Conservation (phyloP, 2,888 invertebrate species). For the Parochlus steinenii region DNA sequence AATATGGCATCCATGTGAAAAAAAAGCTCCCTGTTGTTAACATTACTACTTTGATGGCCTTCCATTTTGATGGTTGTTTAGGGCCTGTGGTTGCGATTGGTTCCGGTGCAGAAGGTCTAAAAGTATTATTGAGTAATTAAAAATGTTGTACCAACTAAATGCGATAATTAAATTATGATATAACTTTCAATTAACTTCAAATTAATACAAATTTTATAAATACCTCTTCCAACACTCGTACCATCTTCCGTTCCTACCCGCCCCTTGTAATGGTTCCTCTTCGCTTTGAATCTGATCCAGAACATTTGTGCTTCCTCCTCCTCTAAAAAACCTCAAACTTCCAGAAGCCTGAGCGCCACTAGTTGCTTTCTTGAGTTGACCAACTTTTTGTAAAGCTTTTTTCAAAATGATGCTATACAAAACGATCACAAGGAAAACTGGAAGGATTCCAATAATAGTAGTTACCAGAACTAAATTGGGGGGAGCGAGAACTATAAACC, state of each 20-base stretch:
- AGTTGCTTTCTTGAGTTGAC: constrained; percentile 30
- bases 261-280: constrained; percentile 4
- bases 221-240: not conserved
- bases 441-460: constrained; percentile 36
- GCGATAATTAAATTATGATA: too few species aligned
- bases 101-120: constrained; percentile 12
- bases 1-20: constrained; percentile 44
- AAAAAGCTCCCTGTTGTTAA: constrained; percentile 43
- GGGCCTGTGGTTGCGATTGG: constrained; percentile 13
- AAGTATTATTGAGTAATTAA: too few species aligned
- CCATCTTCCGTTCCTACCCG: too few species aligned
- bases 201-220: not conserved
- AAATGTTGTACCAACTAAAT: too few species aligned
- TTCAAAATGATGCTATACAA: constrained; percentile 42
- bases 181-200: too few species aligned
- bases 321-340: constrained; percentile 20
- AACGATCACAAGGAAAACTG: constrained; percentile 30
- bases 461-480: constrained; percentile 36
- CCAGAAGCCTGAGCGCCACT: constrained; percentile 22
- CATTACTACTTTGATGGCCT: constrained; percentile 43
- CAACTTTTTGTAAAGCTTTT: constrained; percentile 37
- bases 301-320: constrained; percentile 15
- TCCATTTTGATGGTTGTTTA: constrained; percentile 36
- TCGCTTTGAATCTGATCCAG: constrained; percentile 4
- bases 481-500: constrained; percentile 40